Conservation (phyloP, 2,797 vertebrate genomes). For the Chiroxiphia lanceolata region DNA sequence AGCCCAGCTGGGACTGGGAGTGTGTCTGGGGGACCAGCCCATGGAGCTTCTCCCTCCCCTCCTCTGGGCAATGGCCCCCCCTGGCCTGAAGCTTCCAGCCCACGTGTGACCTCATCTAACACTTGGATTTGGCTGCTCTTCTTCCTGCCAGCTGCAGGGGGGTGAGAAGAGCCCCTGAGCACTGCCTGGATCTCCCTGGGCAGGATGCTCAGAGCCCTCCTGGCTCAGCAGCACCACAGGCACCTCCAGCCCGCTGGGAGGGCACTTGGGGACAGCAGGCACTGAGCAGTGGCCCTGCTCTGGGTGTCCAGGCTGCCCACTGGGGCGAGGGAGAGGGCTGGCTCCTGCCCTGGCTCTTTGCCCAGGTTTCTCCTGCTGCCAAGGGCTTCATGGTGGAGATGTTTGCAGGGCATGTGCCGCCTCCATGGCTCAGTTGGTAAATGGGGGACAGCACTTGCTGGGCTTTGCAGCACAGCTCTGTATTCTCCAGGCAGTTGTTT, state of each 20-base stretch:
- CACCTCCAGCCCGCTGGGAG: neutral
- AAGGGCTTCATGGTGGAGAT: neutral
- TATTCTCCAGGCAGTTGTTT: neutral
- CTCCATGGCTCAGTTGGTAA: fast-evolving
- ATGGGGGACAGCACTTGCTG: neutral
- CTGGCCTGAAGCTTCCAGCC: neutral
- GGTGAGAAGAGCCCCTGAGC: neutral
- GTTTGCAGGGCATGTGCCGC: neutral
- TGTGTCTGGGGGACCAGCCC: neutral
- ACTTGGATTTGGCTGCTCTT: neutral
- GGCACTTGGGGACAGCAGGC: neutral
- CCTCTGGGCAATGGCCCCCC: neutral
- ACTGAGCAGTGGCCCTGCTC: neutral
- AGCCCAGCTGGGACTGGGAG: neutral
- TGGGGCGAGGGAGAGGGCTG: neutral
- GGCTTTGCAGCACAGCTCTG: neutral
- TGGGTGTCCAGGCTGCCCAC: neutral
- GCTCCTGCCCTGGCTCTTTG: neutral
- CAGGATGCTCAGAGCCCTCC: neutral
- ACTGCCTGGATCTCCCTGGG: neutral
- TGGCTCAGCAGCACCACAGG: fast-evolving
- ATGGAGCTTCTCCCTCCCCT: neutral
- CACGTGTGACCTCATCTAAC: neutral
- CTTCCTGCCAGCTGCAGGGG: neutral
- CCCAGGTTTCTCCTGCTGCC: neutral